These are phyloP conservation scores for Clupea harengus DNA, from an alignment of 2,113 vertebrate genomes.

Conservation along the genomic window DNA sequence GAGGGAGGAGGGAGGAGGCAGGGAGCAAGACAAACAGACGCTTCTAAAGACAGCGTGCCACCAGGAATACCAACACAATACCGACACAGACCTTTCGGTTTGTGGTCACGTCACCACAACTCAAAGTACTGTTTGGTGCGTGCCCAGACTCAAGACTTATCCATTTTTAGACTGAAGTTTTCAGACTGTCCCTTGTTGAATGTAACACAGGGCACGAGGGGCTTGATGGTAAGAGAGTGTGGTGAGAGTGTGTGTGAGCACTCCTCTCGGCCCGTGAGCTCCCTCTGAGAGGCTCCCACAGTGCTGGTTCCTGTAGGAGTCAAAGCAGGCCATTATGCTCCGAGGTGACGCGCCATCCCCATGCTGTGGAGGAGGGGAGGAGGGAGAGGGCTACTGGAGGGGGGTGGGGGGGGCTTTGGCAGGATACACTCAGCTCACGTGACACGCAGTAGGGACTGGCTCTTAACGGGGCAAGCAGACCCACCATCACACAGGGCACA, in stretches of 20 bases:
- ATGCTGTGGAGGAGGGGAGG: background rate
- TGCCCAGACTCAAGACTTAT: background rate
- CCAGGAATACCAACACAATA: background rate
- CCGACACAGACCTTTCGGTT: background rate
- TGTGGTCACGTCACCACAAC: background rate
- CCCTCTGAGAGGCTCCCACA: slow-evolving; percentile 1
- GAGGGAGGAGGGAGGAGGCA: background rate
- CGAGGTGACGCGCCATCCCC: background rate
- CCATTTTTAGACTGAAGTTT: background rate
- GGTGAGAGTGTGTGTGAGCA: background rate
- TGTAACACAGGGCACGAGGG: background rate
- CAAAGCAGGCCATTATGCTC: slow-evolving; percentile 23
- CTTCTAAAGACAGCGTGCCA: background rate
- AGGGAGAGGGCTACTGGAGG: too few species aligned
- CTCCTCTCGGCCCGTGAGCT: slow-evolving; percentile 4
- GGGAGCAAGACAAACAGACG: background rate
- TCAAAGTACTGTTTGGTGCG: background rate
- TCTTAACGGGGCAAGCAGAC: background rate
- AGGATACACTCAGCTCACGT: background rate
- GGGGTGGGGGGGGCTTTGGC: background rate
- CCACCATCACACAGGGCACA: background rate
- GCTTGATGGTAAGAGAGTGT: background rate
- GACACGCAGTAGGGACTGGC: background rate
- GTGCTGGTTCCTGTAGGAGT: background rate
- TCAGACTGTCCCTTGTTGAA: background rate